Base-by-base conservation (phyloP, 2,113 vertebrate species). In the Polypterus senegalus region DNA sequence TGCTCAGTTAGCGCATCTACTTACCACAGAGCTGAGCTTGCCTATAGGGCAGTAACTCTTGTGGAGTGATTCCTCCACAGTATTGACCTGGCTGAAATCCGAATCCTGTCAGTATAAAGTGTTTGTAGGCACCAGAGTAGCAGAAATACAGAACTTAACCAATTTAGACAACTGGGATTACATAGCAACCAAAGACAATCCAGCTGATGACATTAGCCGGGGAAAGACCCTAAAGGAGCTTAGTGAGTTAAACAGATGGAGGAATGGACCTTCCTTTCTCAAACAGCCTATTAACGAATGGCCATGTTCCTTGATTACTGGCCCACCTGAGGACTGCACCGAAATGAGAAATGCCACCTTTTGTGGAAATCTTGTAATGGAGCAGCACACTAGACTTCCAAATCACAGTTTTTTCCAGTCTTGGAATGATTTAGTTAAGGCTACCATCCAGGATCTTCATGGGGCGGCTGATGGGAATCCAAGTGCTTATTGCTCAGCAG, bases 141-240 rank as follows among this genome's bases (percentile, higher is more conserved):
- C 27, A 5, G 57, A 65, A 10, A 65, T 65, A 8, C 65, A 63
- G 8, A 49, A 59, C 5, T 45, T 44, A 6, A 66, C 55, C 3
- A 48, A 64, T 1, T 2, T 27, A 6, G 53, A 44, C 7, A 7
- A 46, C 5, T 67, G 63, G 63, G 45, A 45, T 3, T 69, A 69
- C 46, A 9, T 71, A 3, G n/a, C 27, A 27, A 27, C 27, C 27
- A 27, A 27, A 27, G 27, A 27, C 27, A 27, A 27, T 27, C 27
- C 27, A 53, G 3, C 59, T 59, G 70, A 75, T 4, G 49, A 71
- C 8, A 58, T 75, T 9, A 71, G 59, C 1, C 3, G 7, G 1
- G 70, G 66, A 1, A 63, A 62, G 6, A 8, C 51, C 3, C 27
- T 67, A 3, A 9, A 9, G 4, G 56, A 62, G 7, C 9, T 64